Base-by-base conservation (phyloP, 1,140 invertebrate genomes). In the Orius laevigatus region DNA sequence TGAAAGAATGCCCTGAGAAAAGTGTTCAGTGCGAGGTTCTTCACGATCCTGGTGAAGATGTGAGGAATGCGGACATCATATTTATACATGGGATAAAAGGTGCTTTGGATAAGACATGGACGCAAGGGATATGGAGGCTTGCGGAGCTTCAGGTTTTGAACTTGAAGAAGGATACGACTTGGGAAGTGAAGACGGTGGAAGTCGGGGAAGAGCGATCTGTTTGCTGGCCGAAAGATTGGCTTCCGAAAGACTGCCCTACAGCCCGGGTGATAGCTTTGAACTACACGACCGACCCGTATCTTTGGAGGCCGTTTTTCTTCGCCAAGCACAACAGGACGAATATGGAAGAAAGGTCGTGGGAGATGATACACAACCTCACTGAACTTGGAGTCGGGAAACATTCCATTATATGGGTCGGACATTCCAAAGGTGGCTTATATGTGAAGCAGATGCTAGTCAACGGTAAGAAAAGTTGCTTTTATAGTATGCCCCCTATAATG, bases 201-300 rank as follows among this genome's bases (percentile, higher is more conserved):
- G 4, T 14, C 5, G 32, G n/a, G 3, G 15, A 44, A 31, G 19
- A 40, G 40, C 62, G 74, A 53, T 77, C 76, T 1, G 60, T 66
- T 5, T 80, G 78, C 53, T 81, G 78, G 78, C 78, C 78, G 0
- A 63, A 67, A 15, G 78, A 81, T 56, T 81, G 78, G 78, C 57
- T 81, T 10, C 73, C 72, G 0, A 56, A 70, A 19, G 78, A 81
- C 55, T 77, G 72, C 62, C 78, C 78, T 0, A 70, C 70, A 0
- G 74, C 72, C 0, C 66, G 78, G 38, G 71, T 80, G 0, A 75
- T 80, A 15, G 72, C 75, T n/a, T 58, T 81, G 0, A 80, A 76
- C 59, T 81, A 80, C 54, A 76, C 76, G 0, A 80, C 78, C 1
- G 77, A 79, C 54, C 73, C 70, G 2, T 71, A 76, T 58, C 58